Evolutionary conservation across 2,113 vertebrate genomes (phyloP), one percentile per base, ranked within the genome.

Genomic region (Ramphastos sulfuratus): DNA sequence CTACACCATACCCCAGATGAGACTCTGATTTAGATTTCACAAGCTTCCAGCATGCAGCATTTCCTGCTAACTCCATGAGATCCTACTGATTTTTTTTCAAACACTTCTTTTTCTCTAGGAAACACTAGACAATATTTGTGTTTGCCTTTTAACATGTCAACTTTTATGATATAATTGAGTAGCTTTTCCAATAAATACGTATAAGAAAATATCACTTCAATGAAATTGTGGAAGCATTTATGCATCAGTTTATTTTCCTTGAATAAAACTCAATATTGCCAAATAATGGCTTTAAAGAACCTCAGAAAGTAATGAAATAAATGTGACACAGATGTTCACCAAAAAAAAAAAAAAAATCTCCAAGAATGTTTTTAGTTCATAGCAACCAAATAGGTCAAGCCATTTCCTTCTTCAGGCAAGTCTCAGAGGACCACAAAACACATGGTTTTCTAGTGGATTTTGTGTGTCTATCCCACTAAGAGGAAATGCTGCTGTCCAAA

Each of bases 301-400:
- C 81, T 96, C 87, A 78, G 91, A 95, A 97, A 97, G 91, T 85
- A 92, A 97, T 96, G 84, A 95, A 97, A 97, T 96, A 98, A 97
- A 98, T 97, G 91, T 87, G 96, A 97, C 89, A 93, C 97, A 98
- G 98, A 98, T 98, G 97, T 97, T 97, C 92, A 92, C 84, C 7
- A 44, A 52, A 35, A 27, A 25, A 97, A 92, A 78, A 93, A 79
- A 30, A 65, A 84, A 91, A 83, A 75, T 91, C 90, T 97, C 96
- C 90, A 97, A 96, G 95, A 97, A 94, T 98, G 97, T 98, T 98
- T 97, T 98, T 96, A 93, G 94, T 98, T 98, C 97, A 96, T 97
- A 97, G 97, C 97, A 98, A 98, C 97, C 94, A 96, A 97, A 98
- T 95, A 97, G 98, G 97, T 98, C 98, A 98, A 95, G 93, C 97